Base-by-base conservation (phyloP, 2,797 vertebrate species). In the Clarias platycephalus region DNA sequence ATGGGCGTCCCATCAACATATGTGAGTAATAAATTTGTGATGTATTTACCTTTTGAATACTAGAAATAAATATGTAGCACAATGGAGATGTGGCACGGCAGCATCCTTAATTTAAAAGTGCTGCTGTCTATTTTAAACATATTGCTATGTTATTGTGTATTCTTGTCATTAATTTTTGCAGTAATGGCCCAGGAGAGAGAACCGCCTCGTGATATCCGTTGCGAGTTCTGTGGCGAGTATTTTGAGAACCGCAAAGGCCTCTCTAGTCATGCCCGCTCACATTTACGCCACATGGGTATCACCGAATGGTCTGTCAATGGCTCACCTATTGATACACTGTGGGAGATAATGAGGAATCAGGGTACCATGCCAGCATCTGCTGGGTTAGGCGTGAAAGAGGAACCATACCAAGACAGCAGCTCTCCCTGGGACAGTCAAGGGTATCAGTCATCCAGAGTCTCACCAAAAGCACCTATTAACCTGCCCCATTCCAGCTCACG, bases 341-440 rank as follows among this genome's bases (percentile, higher is more conserved):
- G 96, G 9, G 96, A 97, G 85, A 93, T 97, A 34, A 96, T 97
- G 93, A 94, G 95, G 89, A 97, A 97, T 91, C 90, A 96, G 94
- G 90, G 91, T 0, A 89, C 89, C 0, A 67, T 94, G 20, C 94
- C 93, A 22, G 88, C 92, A 18, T 95, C 92, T 89, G 94, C 91
- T 74, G 94, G 90, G 91, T 95, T 86, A 90, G 95, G 0, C 84
- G 57, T 94, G 91, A 98, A 98, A 92, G 97, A 96, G 88, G 97
- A 99, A 85, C 95, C 94, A 0, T 90, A 93, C 7, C 95, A 94
- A 0, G 93, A 92, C 0, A 88, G 90, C 86, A 88, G 89, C 60
- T 89, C 93, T 7, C 80, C 84, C 63, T 95, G 95, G 87, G 94
- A 94, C 0, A 93, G 95, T 37, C 83, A 95, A 90, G 91, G 83